phyloP scores from a whole-genome alignment of 2,888 invertebrate genomes.

The Acrobasis repandana region DNA sequence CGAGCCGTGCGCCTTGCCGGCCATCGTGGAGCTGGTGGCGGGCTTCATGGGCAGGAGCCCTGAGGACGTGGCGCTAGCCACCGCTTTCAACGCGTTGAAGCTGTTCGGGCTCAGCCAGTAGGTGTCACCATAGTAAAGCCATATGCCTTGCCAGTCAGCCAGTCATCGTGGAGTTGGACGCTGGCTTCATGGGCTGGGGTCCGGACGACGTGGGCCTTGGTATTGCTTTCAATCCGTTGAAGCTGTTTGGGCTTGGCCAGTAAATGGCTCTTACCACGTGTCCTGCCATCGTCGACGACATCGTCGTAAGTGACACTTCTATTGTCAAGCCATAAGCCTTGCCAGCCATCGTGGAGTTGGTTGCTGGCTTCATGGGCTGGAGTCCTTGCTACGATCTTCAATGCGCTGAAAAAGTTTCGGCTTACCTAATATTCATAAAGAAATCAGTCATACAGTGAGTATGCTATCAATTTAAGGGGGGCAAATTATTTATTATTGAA shows the following conservation, averaged over 20 bases:
- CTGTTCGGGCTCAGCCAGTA: slow-evolving; percentile 92
- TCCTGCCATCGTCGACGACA: too few relatives aligned
- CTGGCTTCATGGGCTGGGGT: slow-evolving; percentile 93
- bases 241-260: slow-evolving; percentile 93
- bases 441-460: too few relatives aligned
- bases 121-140: slow-evolving; percentile 8
- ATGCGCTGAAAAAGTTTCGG: not conserved
- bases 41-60: slow-evolving; percentile 93
- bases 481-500: too few relatives aligned
- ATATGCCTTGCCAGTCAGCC: too few relatives aligned
- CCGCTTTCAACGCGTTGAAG: slow-evolving; percentile 95
- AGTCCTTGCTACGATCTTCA: not conserved
- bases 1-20: slow-evolving; percentile 96
- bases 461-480: too few relatives aligned
- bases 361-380: not conserved
- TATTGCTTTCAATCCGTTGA: slow-evolving; percentile 95
- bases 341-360: too few relatives aligned
- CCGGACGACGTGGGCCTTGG: slow-evolving; percentile 95
- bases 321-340: too few relatives aligned
- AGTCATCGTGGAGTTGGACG: slow-evolving; percentile 75
- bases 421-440: too few relatives aligned
- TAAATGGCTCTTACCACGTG: slow-evolving; percentile 41
- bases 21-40: slow-evolving; percentile 96
- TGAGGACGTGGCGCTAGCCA: slow-evolving; percentile 94
- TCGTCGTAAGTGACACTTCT: too few relatives aligned